Percentiles rank a stretch among this genome's conserved stretches.
Evolutionary conservation across 2,888 invertebrate genomes (phyloP).

Genomic region (Drosophila anomelani): DNA sequence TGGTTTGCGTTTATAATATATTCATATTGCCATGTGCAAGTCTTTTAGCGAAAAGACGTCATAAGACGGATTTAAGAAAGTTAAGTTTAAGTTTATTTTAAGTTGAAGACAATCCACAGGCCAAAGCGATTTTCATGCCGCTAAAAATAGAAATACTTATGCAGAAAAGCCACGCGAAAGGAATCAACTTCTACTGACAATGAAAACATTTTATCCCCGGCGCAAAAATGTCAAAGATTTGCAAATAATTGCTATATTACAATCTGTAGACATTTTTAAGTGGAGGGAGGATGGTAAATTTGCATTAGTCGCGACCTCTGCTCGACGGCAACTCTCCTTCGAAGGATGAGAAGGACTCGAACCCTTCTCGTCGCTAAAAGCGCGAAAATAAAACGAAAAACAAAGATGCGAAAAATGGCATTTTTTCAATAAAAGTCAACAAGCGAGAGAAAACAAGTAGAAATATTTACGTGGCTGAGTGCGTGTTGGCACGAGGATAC

Average conservation of each 20-base stretch:
- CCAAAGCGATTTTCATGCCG: slow-evolving; percentile 1
- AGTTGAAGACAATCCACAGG: not conserved
- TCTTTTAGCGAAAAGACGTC: not conserved
- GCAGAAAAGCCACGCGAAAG: not conserved
- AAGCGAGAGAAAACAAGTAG: slow-evolving; percentile 43
- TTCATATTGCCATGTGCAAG: not conserved
- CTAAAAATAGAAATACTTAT: slow-evolving; percentile 40
- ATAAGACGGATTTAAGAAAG: not conserved
- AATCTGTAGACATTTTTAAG: slow-evolving; percentile 34
- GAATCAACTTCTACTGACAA: slow-evolving; percentile 12
- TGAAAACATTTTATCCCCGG: slow-evolving; percentile 12
- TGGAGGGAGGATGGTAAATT: slow-evolving; percentile 21
- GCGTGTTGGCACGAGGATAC: slow-evolving; percentile 31
- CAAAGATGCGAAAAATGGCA: slow-evolving; percentile 45
- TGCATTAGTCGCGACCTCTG: slow-evolving; percentile 13
- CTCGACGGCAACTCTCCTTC: not conserved
- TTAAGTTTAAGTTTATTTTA: slow-evolving; percentile 1
- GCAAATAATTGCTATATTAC: slow-evolving; percentile 53
- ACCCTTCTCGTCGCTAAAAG: slow-evolving; percentile 4
- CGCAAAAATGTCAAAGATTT: slow-evolving; percentile 47
- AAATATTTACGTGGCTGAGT: slow-evolving; percentile 54
- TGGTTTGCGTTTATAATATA: not conserved
- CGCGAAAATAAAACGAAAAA: slow-evolving; percentile 6
- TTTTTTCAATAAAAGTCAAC: slow-evolving; percentile 67
- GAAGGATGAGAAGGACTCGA: not conserved